Base-by-base conservation (phyloP, 2,888 invertebrate genomes). In the Pterostichus niger region DNA sequence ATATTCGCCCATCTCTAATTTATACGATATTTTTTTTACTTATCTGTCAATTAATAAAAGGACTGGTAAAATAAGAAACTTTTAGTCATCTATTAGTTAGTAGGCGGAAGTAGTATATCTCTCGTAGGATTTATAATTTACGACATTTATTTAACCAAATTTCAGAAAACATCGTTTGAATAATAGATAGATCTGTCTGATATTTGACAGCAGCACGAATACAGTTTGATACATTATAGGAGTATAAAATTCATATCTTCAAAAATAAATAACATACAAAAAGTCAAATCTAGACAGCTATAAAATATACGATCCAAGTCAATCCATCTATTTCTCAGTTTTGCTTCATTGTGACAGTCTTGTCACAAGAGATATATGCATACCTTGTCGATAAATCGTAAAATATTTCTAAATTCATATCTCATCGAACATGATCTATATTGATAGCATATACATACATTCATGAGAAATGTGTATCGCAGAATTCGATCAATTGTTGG, bases 281-380 rank as follows among this genome's bases (percentile, higher is more conserved):
- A 71, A 71, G 68, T 71, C 68, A 71, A 71, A 71, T 71, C 68
- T 17, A 71, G 44, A 71, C 44, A 71, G 40, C 68, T 40, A 71
- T 71, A 71, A 71, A 71, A 71, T 71, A 71, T 71, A 71, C 68
- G 68, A 71, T 44, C 44, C 68, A 71, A 44, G 68, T 71, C 68
- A 71, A 71, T 71, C 68, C 68, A 71, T 71, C 68, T 44, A 71
- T 71, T 71, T 71, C 68, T 71, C 68, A 71, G 68, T 71, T 71
- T 17, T 13, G 56, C 56, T 13, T 56, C 56, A 56, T 56, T 44
- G 17, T 44, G 68, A 71, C 68, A 71, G 44, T 44, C 68, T 44
- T 71, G 68, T 71, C 68, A 71, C 68, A 71, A 71, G 68, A 71
- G 44, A 71, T 71, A 71, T 71, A 71, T 71, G 44, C 68, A 71